phyloP scores from a whole-genome alignment of 1,140 invertebrate species.

The Saccostrea glomerata region DNA sequence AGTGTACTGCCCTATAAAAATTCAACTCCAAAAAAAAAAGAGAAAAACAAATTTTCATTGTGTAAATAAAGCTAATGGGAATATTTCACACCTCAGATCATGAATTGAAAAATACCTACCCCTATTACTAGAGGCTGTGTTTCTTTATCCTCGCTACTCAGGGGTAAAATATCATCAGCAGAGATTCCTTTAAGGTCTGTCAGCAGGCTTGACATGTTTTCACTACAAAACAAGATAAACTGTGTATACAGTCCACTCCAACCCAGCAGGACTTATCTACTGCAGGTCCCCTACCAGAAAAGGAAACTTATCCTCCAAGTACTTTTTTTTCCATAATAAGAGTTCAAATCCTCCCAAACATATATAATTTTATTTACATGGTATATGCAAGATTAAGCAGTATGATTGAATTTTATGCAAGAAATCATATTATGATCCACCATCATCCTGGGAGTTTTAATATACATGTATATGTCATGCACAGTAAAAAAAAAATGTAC shows the following conservation, averaged over 20 bases:
- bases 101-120: conserved; percentile 10
- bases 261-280: not conserved
- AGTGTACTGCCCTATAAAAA: not conserved
- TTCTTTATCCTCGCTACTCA: conserved; percentile 27
- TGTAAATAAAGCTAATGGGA: not conserved
- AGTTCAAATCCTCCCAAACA: too few relatives aligned
- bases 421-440: not conserved
- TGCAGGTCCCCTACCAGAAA: not conserved
- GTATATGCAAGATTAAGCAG: not conserved
- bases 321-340: too few relatives aligned
- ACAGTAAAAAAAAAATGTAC: too few relatives aligned
- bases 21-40: not conserved
- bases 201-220: conserved; percentile 47
- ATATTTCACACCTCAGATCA: conserved; percentile 4
- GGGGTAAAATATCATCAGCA: conserved; percentile 33
- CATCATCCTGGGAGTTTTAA: not conserved
- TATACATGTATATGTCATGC: not conserved
- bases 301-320: too few relatives aligned
- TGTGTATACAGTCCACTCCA: conserved; percentile 6
- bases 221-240: conserved; percentile 35
- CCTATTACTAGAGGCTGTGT: not conserved
- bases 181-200: conserved; percentile 47
- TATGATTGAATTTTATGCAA: not conserved
- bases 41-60: conserved; percentile 19
- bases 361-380: too few relatives aligned